These are phyloP conservation scores for Muschampia plurimacula DNA, from an alignment of 2,888 invertebrate genomes.

Conservation along the genomic window DNA sequence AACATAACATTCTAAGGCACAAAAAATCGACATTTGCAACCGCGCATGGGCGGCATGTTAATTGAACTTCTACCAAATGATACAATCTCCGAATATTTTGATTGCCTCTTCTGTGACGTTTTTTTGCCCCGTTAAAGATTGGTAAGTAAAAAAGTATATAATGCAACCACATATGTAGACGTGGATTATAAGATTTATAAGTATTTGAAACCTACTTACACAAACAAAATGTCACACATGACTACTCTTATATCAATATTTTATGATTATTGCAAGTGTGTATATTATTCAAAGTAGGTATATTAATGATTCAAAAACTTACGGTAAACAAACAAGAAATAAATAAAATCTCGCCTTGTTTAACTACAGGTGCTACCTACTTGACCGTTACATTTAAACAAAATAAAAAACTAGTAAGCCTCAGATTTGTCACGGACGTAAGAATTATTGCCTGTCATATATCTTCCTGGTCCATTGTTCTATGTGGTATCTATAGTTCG, in stretches of 20 bases:
- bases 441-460: constrained; percentile 72
- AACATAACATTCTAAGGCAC: constrained; percentile 67
- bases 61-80: constrained; percentile 67
- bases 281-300: too few species aligned
- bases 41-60: constrained; percentile 65
- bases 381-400: constrained; percentile 55
- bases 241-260: too few species aligned
- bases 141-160: background rate
- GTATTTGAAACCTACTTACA: too few species aligned
- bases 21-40: constrained; percentile 74
- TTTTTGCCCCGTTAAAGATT: background rate
- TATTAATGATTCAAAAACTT: too few species aligned
- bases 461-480: constrained; percentile 73
- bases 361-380: constrained; percentile 67
- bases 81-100: constrained; percentile 57
- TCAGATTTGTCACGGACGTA: constrained; percentile 75
- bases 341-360: constrained; percentile 1
- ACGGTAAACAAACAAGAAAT: constrained; percentile 15
- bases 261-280: too few species aligned
- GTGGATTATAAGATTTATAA: background rate
- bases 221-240: too few species aligned
- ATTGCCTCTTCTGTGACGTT: constrained; percentile 40
- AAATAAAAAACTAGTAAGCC: constrained; percentile 73
- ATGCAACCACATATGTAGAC: background rate
- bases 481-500: constrained; percentile 68